phyloP scores from a whole-genome alignment of 2,113 vertebrate species.

The Pelecanus crispus region DNA sequence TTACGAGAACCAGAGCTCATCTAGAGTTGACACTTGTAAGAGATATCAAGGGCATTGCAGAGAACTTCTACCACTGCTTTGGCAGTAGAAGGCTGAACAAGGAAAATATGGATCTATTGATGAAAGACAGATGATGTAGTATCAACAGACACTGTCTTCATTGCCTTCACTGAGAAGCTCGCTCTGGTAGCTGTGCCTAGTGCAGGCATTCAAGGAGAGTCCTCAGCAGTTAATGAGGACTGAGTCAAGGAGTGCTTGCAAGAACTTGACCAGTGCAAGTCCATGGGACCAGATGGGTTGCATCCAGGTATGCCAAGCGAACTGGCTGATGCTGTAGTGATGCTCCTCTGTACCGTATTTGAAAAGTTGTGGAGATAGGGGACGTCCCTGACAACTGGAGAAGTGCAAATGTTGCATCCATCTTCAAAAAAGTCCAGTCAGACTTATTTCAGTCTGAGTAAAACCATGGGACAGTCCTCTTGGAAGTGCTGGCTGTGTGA shows the following conservation, averaged over 20 bases:
- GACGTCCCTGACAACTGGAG: neutral
- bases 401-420: neutral
- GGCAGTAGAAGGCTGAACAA: neutral
- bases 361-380: neutral
- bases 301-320: neutral
- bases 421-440: neutral
- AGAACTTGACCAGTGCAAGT: neutral
- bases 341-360: neutral
- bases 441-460: neutral
- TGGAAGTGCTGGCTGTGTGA: neutral
- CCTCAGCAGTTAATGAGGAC: neutral
- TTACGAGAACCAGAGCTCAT: accelerated
- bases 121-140: neutral
- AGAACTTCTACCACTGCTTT: neutral
- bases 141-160: neutral
- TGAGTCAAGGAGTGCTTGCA: neutral
- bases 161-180: neutral
- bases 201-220: neutral
- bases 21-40: neutral
- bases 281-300: neutral
- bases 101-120: neutral
- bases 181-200: neutral
- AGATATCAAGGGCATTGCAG: too few relatives aligned
- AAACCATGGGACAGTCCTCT: neutral
- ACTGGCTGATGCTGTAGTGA: neutral